phyloP scores from a whole-genome alignment of 2,113 vertebrate genomes.

The Alaudala cheleensis region DNA sequence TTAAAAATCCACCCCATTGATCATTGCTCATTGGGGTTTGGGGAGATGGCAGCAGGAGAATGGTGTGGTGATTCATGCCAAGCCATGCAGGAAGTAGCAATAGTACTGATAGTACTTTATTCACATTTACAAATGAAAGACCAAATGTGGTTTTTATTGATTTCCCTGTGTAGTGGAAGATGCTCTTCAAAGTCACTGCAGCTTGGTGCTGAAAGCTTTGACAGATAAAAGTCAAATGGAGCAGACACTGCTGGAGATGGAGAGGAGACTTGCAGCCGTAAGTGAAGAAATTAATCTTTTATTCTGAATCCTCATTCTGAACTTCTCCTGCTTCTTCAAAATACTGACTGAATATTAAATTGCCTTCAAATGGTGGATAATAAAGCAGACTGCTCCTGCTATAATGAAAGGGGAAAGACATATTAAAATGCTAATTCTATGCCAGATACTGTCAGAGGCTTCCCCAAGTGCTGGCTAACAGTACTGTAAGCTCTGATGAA shows the following conservation, averaged over 20 bases:
- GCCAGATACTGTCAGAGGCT: background rate
- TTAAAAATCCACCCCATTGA: constrained; percentile 4
- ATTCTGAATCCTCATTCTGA: background rate
- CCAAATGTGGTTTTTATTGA: constrained; percentile 38
- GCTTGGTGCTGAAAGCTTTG: constrained; percentile 56
- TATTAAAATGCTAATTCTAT: constrained; percentile 46
- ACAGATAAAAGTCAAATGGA: constrained; percentile 68
- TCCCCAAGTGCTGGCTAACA: background rate
- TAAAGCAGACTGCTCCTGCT: background rate
- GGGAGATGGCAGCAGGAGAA: background rate
- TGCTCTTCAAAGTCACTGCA: constrained; percentile 52
- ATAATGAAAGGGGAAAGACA: background rate
- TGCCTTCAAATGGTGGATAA: background rate
- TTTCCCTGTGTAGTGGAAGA: constrained; percentile 74
- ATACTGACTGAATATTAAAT: constrained; percentile 32
- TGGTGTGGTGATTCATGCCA: background rate
- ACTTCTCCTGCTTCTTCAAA: constrained; percentile 50
- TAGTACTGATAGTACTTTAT: constrained; percentile 22
- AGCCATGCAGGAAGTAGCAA: background rate
- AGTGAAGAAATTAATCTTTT: constrained; percentile 53
- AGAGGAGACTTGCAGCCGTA: constrained; percentile 66
- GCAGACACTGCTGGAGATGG: constrained; percentile 69
- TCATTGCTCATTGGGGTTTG: background rate
- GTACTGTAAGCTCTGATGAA: background rate
- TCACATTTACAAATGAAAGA: constrained; percentile 57